Base-by-base conservation (phyloP, 2,797 vertebrate genomes). In the Choloepus didactylus region DNA sequence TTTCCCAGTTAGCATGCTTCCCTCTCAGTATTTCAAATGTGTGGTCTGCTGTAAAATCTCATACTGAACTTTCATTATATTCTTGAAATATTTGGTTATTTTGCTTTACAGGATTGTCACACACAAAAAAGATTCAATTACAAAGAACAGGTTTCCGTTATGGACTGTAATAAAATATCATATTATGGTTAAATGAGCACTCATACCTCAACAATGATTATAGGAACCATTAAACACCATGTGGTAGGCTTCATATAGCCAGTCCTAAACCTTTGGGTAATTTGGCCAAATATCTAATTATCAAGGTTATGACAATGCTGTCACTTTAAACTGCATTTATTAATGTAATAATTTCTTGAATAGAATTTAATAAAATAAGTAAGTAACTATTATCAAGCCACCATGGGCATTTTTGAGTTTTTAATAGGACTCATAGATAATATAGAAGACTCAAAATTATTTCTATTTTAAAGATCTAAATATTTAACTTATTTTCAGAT, bases 21-120 rank as follows among this genome's bases (percentile, higher is more conserved):
- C 38, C 18, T 95, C 59, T 96, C 64, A 79, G 15, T 75, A 46
- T 95, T 96, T 93, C 72, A 67, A 92, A 82, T 46, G 67, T 76
- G 38, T n/a, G 6, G 29, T 73, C 64, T 35, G 19, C 89, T 82
- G 41, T 62, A 94, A 94, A 96, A 93, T 46, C 29, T 76, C 79
- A 88, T 25, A 54, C 29, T 88, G 54, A 95, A 89, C 19, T 94
- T 91, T 85, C 10, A 91, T 46, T 87, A n/a, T 83, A 72, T 91
- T 62, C 64, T 67, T 84, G 60, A 95, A 95, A 95, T 79, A 82
- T 59, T 86, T 41, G 67, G 19, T 88, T 90, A 54, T 56, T 95
- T 51, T 95, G 31, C 64, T 95, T 23, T 44, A 80, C 4, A 8
- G 27, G n/a, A 82, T 85, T 93, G 6, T 94, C 54, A 51, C 8